Base-by-base conservation (phyloP, 2,797 vertebrate species). In the Amblyraja radiata region DNA sequence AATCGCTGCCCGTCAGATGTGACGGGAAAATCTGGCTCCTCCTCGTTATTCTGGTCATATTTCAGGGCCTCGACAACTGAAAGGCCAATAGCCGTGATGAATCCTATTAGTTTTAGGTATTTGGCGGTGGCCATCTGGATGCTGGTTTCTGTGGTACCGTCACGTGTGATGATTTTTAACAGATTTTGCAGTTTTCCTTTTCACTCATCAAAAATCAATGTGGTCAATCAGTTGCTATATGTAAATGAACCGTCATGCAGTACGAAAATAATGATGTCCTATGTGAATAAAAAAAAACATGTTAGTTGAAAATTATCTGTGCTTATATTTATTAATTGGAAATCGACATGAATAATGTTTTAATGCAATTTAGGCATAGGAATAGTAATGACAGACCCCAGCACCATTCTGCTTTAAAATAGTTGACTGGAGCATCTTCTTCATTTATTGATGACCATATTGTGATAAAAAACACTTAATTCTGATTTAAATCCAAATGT, bases 1-100 rank as follows among this genome's bases (percentile, higher is more conserved):
- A 98, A 98, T 0, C 61, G 94, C 81, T 96, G 93, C 18, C 96
- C 96, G 9, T 96, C 94, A 78, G 95, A 95, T 81, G 97, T 95
- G 25, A 93, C 46, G 16, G 95, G 96, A 93, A 77, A 86, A 0
- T 36, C 61, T 88, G 84, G 16, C 65, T 71, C 39, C 36, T 58
- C 90, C 28, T 28, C 46, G 76, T 39, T 76, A 0, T 58, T 76
- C 39, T 92, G 90, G 71, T 92, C 71, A 92, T 58, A 25, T 88
- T 88, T 65, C 68, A 68, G 68, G 61, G 39, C 21, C 0, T 32
- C n/a, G 18, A 16, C 63, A 32, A 36, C 36, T 88, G 63, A 68
- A 68, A 88, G 16, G n/a, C 65, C 32, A n/a, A 88, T 36, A 68
- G 63, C n/a, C 32, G 63, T 36, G 65, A 88, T 32, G 21, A 88